A percentile compares a stretch with the other conserved stretches of the same genome.
Conservation (phyloP, 37 sponge, comb jelly and placozoan species). For the Chondrilla cf. caribensis region DNA sequence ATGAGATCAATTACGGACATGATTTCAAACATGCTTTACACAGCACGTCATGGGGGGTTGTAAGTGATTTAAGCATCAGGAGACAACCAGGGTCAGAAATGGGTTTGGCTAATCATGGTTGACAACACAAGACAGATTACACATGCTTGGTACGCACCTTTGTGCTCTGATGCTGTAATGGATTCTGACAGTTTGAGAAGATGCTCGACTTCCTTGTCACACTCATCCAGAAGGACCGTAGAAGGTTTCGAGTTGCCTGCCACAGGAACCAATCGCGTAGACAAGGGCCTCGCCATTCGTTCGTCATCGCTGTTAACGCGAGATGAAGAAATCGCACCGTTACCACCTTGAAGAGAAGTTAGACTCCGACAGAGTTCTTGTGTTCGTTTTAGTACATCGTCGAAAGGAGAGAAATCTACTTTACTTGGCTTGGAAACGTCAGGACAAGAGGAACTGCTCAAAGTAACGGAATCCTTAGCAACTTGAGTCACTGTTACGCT, state of each 20-base stretch:
- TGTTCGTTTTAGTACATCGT: neutral
- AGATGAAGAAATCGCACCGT: no score
- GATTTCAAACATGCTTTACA: no score
- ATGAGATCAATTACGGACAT: no score
- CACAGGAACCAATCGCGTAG: neutral
- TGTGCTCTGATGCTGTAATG: constrained; percentile 1
- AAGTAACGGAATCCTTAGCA: neutral
- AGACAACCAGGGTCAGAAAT: no score
- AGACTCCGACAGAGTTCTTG: constrained; percentile 5
- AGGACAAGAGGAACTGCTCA: neutral
- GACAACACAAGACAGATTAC: no score
- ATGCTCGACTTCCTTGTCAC: constrained; percentile 34
- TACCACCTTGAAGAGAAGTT: no score
- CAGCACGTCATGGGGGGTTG: no score
- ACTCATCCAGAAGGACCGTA: constrained; percentile 1
- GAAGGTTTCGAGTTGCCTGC: neutral
- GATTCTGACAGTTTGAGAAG: constrained; percentile 40
- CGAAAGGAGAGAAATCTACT: constrained; percentile 4
- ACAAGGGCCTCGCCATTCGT: neutral
- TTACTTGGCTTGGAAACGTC: neutral
- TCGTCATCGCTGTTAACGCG: no score
- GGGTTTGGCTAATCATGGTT: no score
- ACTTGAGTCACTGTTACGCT: neutral
- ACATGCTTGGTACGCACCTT: no score
- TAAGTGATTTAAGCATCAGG: no score